Evolutionary conservation across 2,888 invertebrate species (phyloP).

Genomic region (Aricia artaxerxes): DNA sequence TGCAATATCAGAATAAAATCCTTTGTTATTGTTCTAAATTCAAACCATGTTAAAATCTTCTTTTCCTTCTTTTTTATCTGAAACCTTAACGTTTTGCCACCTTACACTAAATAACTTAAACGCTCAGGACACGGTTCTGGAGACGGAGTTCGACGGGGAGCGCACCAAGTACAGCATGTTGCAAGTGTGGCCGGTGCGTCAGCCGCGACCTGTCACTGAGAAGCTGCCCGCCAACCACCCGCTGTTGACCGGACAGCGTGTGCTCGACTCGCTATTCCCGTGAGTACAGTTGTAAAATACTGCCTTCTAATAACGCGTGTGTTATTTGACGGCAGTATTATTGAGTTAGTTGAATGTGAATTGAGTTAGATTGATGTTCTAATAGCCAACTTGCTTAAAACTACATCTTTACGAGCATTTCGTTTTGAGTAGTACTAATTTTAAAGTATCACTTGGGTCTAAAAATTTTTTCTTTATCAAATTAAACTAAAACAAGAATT

Average conservation of each 20-base stretch:
- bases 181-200: conserved; percentile 99
- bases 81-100: background rate
- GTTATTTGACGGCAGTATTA: too few species aligned
- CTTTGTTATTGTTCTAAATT: background rate
- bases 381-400: too few species aligned
- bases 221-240: conserved; percentile 99
- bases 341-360: too few species aligned
- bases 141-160: conserved; percentile 99
- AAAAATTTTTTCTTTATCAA: too few species aligned
- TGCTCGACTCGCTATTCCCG: conserved; percentile 99
- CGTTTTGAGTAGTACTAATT: too few species aligned
- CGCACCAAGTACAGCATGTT: conserved; percentile 95
- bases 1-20: too few species aligned
- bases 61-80: background rate
- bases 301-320: too few species aligned
- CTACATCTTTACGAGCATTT: too few species aligned
- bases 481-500: too few species aligned
- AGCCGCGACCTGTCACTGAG: conserved; percentile 97
- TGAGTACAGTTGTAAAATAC: conserved; percentile 69
- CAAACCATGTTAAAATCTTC: background rate
- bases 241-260: conserved; percentile 98
- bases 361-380: too few species aligned
- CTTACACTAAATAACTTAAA: background rate
- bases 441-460: too few species aligned
- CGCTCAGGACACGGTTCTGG: conserved; percentile 94